phyloP scores from a whole-genome alignment of 2,888 invertebrate genomes.

The Lepidochrysops patricia region DNA sequence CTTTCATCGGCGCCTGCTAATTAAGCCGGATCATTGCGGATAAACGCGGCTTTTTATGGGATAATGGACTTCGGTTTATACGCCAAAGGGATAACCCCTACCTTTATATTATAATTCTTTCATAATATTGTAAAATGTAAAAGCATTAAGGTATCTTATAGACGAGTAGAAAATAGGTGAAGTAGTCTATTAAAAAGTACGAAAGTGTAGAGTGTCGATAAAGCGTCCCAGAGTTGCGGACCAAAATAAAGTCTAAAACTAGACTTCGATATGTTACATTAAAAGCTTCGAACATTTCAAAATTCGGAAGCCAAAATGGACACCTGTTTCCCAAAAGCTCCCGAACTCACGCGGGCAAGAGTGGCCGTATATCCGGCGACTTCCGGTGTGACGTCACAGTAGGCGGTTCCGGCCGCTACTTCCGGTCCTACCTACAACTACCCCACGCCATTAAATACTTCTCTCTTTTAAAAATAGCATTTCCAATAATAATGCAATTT shows the following conservation, averaged over 20 bases:
- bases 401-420: conserved; percentile 38
- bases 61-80: no score
- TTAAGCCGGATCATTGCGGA: neutral
- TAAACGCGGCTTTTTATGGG: neutral
- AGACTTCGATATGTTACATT: neutral
- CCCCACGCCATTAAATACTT: neutral
- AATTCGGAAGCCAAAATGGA: neutral
- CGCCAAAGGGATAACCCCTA: no score
- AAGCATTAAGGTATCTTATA: no score
- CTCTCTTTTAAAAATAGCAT: neutral
- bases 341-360: conserved; percentile 27
- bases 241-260: neutral
- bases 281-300: neutral
- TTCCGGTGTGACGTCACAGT: conserved; percentile 35
- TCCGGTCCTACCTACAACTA: conserved; percentile 20
- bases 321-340: conserved; percentile 1
- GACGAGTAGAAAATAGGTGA: no score
- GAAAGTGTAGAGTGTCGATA: no score
- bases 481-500: neutral
- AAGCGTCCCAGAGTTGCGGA: no score
- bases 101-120: no score
- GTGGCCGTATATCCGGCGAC: conserved; percentile 34
- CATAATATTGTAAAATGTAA: no score
- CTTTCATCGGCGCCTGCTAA: conserved; percentile 18
- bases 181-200: no score